These are phyloP conservation scores for Celastrina argiolus DNA, from an alignment of 2,888 invertebrate genomes.

Conservation along the genomic window DNA sequence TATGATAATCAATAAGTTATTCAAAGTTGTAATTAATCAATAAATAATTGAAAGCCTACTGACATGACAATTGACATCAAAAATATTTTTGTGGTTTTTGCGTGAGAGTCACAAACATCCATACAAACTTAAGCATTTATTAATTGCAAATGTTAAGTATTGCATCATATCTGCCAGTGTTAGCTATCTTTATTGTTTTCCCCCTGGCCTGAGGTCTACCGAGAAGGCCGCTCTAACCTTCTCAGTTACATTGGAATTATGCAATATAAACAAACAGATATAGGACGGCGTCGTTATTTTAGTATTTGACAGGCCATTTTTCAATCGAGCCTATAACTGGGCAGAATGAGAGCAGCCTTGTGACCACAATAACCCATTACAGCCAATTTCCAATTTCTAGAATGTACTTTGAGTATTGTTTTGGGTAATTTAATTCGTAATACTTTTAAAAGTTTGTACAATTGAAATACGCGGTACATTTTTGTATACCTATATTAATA, in stretches of 20 bases:
- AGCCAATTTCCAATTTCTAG: neutral
- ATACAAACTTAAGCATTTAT: no score
- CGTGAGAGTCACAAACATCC: no score
- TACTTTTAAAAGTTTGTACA: neutral
- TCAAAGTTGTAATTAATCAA: no score
- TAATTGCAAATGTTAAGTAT: no score
- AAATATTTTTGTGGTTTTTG: no score
- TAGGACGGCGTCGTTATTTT: conserved; percentile 24
- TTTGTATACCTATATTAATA: no score
- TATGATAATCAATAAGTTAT: no score
- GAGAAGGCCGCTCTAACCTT: neutral
- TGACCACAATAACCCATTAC: conserved; percentile 13
- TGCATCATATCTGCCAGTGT: neutral
- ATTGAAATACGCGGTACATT: neutral
- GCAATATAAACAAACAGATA: neutral
- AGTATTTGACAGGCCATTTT: conserved; percentile 24
- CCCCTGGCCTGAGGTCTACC: neutral
- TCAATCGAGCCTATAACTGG: conserved; percentile 22
- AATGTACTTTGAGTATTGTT: neutral
- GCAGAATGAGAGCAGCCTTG: conserved; percentile 18
- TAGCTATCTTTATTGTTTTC: neutral
- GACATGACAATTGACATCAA: no score
- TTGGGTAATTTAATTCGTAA: neutral
- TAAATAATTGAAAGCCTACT: no score
- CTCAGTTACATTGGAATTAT: neutral